A percentile compares a stretch with the other conserved stretches of the same genome.
Evolutionary conservation across 2,888 invertebrate species (phyloP).

Genomic region (Cacoxenus indagator): DNA sequence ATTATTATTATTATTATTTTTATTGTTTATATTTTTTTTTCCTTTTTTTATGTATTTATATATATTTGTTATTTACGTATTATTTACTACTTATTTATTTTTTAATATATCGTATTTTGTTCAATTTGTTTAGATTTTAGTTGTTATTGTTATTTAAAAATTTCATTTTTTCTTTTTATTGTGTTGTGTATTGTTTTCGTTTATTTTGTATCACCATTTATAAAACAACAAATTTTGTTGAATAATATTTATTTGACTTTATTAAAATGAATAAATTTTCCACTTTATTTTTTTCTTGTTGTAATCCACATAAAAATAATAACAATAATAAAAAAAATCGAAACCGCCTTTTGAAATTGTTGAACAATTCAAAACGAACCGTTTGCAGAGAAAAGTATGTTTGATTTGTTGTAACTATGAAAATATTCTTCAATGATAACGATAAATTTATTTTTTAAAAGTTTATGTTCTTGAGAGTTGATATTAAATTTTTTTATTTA

Average conservation of each 20-base stretch:
- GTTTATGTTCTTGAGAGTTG: background rate
- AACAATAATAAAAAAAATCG: background rate
- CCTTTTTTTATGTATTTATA: too few relatives aligned
- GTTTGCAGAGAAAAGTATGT: conserved; percentile 60
- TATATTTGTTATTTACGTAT: too few relatives aligned
- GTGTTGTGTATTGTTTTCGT: background rate
- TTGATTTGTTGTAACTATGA: conserved; percentile 9
- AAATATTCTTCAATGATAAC: background rate
- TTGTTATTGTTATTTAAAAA: too few relatives aligned
- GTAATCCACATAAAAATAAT: conserved; percentile 3
- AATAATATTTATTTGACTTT: background rate
- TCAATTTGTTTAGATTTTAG: too few relatives aligned
- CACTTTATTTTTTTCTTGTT: conserved; percentile 21
- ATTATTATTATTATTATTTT: too few relatives aligned
- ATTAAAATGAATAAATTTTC: conserved; percentile 13
- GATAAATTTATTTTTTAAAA: background rate
- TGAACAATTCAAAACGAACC: conserved; percentile 29
- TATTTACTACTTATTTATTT: too few relatives aligned
- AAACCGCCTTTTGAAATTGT: background rate
- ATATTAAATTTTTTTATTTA: conserved; percentile 2
- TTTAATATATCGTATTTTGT: too few relatives aligned
- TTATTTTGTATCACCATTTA: background rate
- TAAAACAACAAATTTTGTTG: background rate
- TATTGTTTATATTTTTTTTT: too few relatives aligned
- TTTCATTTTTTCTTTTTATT: background rate